Percentiles rank a stretch among this genome's conserved stretches.
These are phyloP conservation scores for Amblyteles armatorius DNA, from an alignment of 2,888 invertebrate genomes.

Conservation along the genomic window DNA sequence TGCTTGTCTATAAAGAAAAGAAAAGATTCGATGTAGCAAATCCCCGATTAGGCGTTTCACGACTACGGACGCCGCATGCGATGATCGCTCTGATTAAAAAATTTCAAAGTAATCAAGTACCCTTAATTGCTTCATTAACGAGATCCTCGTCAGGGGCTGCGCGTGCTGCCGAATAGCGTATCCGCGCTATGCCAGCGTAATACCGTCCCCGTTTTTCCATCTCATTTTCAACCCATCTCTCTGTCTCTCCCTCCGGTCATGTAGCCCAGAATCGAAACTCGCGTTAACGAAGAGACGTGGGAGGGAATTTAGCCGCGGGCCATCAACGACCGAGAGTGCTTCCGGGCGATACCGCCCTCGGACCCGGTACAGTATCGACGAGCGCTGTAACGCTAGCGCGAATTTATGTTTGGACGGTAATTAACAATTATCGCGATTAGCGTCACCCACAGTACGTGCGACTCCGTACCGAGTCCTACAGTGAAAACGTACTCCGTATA, in stretches of 20 bases:
- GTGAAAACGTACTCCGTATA: not conserved
- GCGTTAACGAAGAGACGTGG: constrained; percentile 39
- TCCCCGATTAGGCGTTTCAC: constrained; percentile 2
- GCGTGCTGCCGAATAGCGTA: constrained; percentile 13
- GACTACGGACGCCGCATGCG: not conserved
- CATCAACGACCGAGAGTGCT: constrained; percentile 18
- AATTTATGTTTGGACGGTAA: constrained; percentile 65
- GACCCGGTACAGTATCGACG: constrained; percentile 1
- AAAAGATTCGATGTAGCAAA: not conserved
- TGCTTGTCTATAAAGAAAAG: not conserved
- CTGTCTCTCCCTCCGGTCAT: not conserved
- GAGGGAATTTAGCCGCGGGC: constrained; percentile 23
- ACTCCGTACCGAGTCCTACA: not conserved
- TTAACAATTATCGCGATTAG: constrained; percentile 67
- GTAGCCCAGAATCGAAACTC: constrained; percentile 24
- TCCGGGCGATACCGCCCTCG: constrained; percentile 10
- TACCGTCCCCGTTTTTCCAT: not conserved
- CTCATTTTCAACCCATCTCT: not conserved
- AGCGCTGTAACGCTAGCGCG: constrained; percentile 24
- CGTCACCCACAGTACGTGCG: constrained; percentile 31
- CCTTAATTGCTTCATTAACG: constrained; percentile 28
- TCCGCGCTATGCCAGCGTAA: not conserved
- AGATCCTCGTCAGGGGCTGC: not conserved
- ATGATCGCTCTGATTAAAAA: constrained; percentile 11
- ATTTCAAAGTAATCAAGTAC: constrained; percentile 4